Evolutionary conservation across 2,797 vertebrate species (phyloP).

Genomic region (Molossus molossus): DNA sequence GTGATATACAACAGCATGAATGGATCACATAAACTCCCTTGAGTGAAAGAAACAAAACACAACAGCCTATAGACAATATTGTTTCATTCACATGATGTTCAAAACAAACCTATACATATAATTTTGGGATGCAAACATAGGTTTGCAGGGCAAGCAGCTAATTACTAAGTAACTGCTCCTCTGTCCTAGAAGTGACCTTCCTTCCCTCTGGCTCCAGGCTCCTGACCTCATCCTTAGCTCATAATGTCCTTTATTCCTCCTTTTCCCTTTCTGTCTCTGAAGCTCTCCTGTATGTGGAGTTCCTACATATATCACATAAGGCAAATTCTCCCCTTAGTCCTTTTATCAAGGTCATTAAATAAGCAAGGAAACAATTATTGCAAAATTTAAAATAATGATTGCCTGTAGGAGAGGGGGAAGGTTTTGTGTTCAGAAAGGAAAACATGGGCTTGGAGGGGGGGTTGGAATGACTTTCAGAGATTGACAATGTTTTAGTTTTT

Average conservation of each 20-base stretch:
- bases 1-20: not conserved
- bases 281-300: not conserved
- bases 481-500: slow-evolving; percentile 30
- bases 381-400: not conserved
- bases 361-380: not conserved
- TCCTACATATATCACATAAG: not conserved
- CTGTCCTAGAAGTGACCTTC: not conserved
- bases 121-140: not conserved
- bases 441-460: not conserved
- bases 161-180: not conserved
- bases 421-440: not conserved
- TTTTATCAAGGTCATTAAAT: not conserved
- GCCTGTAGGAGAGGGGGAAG: not conserved
- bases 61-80: not conserved
- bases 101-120: slow-evolving; percentile 8
- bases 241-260: not conserved
- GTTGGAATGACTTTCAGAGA: not conserved
- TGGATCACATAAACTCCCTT: not conserved
- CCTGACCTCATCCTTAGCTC: not conserved
- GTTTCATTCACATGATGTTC: slow-evolving; percentile 25
- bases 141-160: not conserved
- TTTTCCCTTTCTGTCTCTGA: not conserved
- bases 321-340: not conserved
- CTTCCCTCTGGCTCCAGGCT: not conserved
- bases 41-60: not conserved